A percentile compares a stretch with the other conserved stretches of the same genome.
phyloP scores from a whole-genome alignment of 2,888 invertebrate genomes.

The Parnassius smintheus region DNA sequence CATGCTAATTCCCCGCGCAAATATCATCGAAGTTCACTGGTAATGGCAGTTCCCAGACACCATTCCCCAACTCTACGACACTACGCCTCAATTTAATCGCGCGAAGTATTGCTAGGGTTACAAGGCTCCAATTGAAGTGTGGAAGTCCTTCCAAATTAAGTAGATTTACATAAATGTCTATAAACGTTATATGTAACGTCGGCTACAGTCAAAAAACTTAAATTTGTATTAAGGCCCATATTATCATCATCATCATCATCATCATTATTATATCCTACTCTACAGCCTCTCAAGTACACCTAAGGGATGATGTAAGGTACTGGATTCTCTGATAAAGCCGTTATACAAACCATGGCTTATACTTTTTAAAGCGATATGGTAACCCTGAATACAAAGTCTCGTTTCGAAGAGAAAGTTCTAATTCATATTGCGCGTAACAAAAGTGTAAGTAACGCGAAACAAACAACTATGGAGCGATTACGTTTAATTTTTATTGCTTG shows the following conservation, averaged over 20 bases:
- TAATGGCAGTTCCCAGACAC: conserved; percentile 1
- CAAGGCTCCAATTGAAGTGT: neutral
- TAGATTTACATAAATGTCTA: neutral
- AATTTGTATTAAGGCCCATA: too few relatives aligned
- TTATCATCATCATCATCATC: too few relatives aligned
- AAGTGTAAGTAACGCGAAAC: conserved; percentile 29
- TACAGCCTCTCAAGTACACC: too few relatives aligned
- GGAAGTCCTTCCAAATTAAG: neutral
- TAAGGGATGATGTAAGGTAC: too few relatives aligned
- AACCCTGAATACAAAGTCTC: conserved; percentile 9
- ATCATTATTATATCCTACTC: too few relatives aligned
- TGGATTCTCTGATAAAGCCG: too few relatives aligned
- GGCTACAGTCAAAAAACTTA: too few relatives aligned
- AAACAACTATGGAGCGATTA: conserved; percentile 20
- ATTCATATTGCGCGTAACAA: conserved; percentile 18
- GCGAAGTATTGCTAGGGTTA: neutral
- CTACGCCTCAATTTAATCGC: conserved; percentile 18
- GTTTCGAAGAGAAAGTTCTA: conserved; percentile 17
- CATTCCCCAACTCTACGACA: conserved; percentile 8
- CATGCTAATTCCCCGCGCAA: conserved; percentile 10
- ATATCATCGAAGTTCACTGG: conserved; percentile 4
- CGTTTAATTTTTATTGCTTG: conserved; percentile 23
- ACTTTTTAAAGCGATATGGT: neutral
- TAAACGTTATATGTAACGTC: too few relatives aligned
- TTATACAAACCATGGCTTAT: too few relatives aligned